Evolutionary conservation across 2,888 invertebrate species (phyloP), one percentile per base, ranked within the genome.

Genomic region (Myopa tessellatipennis): DNA sequence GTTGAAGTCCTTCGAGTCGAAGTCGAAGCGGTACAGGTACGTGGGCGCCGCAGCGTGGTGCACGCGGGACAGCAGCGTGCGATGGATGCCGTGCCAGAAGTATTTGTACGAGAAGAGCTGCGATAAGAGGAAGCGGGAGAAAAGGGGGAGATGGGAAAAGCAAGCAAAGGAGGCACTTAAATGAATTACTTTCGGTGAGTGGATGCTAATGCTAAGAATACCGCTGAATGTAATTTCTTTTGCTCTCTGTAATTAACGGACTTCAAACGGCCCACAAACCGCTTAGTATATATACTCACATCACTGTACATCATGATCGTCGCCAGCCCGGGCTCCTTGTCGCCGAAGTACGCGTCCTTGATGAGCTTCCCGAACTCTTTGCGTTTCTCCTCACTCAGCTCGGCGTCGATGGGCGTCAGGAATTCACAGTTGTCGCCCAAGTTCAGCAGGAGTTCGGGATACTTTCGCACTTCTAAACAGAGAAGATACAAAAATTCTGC

Each of bases 341-440:
- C 87, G 1, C 89, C 90, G 81, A 90, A 91, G 82, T 91, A 91
- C 12, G 87, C 85, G 18, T 89, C 79, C 68, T 88, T 88, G 12
- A 91, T 85, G 80, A 86, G 85, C 4, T 86, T 82, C 2, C 90
- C 91, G 52, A 89, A 85, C 10, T 82, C 82, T 40, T 81, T 84
- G 4, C 89, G 82, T 79, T 88, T 82, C 78, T 86, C 83, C 55
- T 79, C 72, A 81, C 83, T 78, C 14, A 89, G 74, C 8, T 85
- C 82, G 4, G 89, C 83, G 77, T 87, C 86, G 1, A 80, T 76
- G 0, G 90, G 90, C 0, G 89, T 83, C 55, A 88, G 79, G 76
- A 83, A 84, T 80, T 88, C 87, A 55, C 88, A 88, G 70, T 88
- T 26, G 0, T 45, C 85, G 2, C 84, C 87, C 72, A 85, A 73